Conservation (phyloP, 2,888 invertebrate species). For the Oxystoma pomonae region DNA sequence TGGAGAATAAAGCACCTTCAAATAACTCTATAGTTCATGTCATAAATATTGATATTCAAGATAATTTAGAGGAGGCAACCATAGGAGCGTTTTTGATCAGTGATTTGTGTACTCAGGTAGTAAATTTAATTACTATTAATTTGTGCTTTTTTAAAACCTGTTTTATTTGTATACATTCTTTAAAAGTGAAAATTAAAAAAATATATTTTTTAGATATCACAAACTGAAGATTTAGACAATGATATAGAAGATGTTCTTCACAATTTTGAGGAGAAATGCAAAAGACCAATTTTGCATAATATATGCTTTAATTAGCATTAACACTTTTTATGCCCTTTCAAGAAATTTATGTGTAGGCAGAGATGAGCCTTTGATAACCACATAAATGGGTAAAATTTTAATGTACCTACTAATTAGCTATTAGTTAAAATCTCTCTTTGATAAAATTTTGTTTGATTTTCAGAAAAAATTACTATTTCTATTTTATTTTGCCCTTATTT, state of each 20-base stretch:
- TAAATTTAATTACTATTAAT: background rate
- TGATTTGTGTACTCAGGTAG: constrained; percentile 80
- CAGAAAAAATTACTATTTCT: background rate
- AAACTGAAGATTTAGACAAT: constrained; percentile 91
- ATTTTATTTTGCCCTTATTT: background rate
- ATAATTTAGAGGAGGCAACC: constrained; percentile 99
- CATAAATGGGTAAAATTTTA: no score
- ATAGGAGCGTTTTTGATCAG: constrained; percentile 97
- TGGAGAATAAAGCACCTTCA: constrained; percentile 74
- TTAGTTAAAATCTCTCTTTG: no score
- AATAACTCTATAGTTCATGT: constrained; percentile 91
- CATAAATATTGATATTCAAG: constrained; percentile 97
- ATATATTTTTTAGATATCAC: constrained; percentile 67
- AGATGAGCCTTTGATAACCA: no score
- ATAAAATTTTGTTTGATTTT: no score
- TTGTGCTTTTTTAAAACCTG: background rate
- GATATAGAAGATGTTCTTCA: constrained; percentile 95
- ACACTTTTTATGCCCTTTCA: no score
- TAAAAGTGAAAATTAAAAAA: background rate
- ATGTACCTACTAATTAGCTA: no score
- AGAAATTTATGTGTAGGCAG: no score
- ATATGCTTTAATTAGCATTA: constrained; percentile 82
- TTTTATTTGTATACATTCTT: no score
- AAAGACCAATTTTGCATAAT: constrained; percentile 85
- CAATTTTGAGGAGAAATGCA: constrained; percentile 86